Evolutionary conservation across 2,797 vertebrate species (phyloP).

Genomic region (Lophotriccus pileatus): DNA sequence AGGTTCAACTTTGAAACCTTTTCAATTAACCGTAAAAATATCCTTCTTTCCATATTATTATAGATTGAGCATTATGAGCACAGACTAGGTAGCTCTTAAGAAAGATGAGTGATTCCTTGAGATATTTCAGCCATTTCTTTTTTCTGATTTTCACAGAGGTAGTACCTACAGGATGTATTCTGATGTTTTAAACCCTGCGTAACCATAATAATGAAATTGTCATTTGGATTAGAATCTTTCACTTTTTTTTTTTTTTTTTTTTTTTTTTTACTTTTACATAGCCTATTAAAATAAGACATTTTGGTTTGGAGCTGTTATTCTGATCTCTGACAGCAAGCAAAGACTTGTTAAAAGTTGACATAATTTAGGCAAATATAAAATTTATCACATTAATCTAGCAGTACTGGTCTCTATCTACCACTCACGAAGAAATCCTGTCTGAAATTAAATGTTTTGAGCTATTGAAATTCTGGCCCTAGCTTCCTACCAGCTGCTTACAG

Average conservation of each 20-base stretch:
- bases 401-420: neutral
- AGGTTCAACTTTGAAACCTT: neutral
- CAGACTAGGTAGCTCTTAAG: neutral
- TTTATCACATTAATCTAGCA: neutral
- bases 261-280: neutral
- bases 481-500: neutral
- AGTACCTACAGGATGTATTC: neutral
- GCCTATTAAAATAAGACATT: neutral
- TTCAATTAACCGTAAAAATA: neutral
- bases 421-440: neutral
- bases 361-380: neutral
- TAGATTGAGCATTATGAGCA: neutral
- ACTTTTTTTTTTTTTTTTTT: too few relatives aligned
- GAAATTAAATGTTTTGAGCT: neutral
- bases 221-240: neutral
- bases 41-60: neutral
- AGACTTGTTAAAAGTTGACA: neutral
- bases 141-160: neutral
- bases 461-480: neutral
- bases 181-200: neutral
- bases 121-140: neutral
- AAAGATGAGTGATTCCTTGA: neutral
- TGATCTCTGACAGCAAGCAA: neutral
- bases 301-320: neutral
- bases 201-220: neutral